Evolutionary conservation across 1,140 invertebrate species (phyloP).

Genomic region (Bradysia coprophila): DNA sequence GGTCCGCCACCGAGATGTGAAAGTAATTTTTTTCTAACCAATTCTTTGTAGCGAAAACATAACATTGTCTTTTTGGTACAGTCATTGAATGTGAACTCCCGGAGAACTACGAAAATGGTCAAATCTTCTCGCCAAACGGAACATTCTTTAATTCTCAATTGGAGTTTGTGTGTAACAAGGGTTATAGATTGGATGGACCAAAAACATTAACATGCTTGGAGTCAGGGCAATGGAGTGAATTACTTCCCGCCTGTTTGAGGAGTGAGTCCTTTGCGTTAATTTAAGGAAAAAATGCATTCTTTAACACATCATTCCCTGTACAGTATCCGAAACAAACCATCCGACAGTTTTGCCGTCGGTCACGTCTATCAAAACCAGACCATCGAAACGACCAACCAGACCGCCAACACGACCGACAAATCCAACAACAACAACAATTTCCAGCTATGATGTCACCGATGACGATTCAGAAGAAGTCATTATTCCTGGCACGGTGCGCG

Average conservation of each 20-base stretch:
- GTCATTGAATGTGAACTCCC: constrained; percentile 60
- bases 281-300: too few species aligned
- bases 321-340: too few species aligned
- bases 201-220: constrained; percentile 47
- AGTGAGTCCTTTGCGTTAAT: too few species aligned
- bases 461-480: constrained; percentile 1
- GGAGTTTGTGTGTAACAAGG: constrained; percentile 54
- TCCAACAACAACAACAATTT: constrained; percentile 7
- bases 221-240: constrained; percentile 60
- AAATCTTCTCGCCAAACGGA: constrained; percentile 39
- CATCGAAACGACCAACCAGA: constrained; percentile 5
- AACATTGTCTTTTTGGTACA: constrained; percentile 15
- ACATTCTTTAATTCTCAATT: constrained; percentile 48
- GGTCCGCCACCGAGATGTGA: constrained; percentile 79
- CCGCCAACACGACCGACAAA: constrained; percentile 7
- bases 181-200: constrained; percentile 49
- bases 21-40: constrained; percentile 29
- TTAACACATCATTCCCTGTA: too few species aligned
- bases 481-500: constrained; percentile 20
- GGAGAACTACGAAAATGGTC: constrained; percentile 47
- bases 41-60: constrained; percentile 3
- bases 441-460: background rate
- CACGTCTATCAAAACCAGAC: constrained; percentile 7
- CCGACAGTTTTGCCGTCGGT: constrained; percentile 12
- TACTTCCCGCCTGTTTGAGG: constrained; percentile 45